A percentile compares a stretch with the other conserved stretches of the same genome.
phyloP scores from a whole-genome alignment of 2,888 invertebrate species.

The Athripsodes cinereus region DNA sequence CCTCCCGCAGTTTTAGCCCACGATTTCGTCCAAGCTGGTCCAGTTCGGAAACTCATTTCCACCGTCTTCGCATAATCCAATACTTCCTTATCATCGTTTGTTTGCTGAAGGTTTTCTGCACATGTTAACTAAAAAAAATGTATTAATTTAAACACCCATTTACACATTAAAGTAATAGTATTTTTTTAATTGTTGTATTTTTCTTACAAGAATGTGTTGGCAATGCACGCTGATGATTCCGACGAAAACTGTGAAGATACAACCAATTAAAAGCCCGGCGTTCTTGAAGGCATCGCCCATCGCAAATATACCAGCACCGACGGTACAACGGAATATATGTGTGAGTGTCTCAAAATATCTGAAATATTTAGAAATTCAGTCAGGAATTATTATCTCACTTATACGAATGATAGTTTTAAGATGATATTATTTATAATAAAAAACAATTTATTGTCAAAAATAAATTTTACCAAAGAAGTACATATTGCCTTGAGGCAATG shows the following conservation, averaged over 20 bases:
- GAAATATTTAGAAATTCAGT: too few species aligned
- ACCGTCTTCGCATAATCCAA: constrained; percentile 80
- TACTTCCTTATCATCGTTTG: constrained; percentile 49
- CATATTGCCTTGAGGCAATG: too few species aligned
- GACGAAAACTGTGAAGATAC: constrained; percentile 69
- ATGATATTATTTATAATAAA: too few species aligned
- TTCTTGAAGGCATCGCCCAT: constrained; percentile 93
- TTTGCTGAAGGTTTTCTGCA: constrained; percentile 59
- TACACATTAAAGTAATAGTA: too few species aligned
- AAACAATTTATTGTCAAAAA: too few species aligned
- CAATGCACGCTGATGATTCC: constrained; percentile 87
- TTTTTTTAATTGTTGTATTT: too few species aligned
- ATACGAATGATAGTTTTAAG: too few species aligned
- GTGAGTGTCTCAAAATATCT: constrained; percentile 85
- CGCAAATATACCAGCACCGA: constrained; percentile 93
- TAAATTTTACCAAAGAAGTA: too few species aligned
- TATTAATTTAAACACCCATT: too few species aligned
- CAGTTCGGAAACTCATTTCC: constrained; percentile 70
- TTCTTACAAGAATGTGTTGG: constrained; percentile 80
- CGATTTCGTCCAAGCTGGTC: constrained; percentile 58
- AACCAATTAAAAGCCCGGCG: constrained; percentile 80
- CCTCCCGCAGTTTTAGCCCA: constrained; percentile 60
- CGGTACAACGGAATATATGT: constrained; percentile 91
- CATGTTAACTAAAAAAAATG: constrained; percentile 54
- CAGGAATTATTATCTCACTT: too few species aligned